Percentiles rank a stretch among this genome's conserved stretches.
Evolutionary conservation across 2,113 vertebrate genomes (phyloP).

Genomic region (Strix uralensis): DNA sequence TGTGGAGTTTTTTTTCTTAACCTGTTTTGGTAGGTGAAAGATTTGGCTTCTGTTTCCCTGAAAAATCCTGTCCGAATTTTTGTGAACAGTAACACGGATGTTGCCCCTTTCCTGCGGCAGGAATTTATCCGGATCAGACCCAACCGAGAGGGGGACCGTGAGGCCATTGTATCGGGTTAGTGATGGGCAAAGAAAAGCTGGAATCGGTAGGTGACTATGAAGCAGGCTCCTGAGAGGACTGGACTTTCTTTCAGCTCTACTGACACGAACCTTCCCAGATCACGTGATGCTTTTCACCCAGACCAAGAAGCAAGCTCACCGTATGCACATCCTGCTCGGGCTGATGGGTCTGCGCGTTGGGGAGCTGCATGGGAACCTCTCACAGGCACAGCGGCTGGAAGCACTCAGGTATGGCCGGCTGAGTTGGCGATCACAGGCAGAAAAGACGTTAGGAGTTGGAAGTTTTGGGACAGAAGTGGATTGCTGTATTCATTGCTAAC

Average conservation of each 20-base stretch:
- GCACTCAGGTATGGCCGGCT: constrained; percentile 80
- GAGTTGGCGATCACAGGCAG: too few relatives aligned
- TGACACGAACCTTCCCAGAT: constrained; percentile 93
- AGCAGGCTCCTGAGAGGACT: background rate
- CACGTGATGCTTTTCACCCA: constrained; percentile 98
- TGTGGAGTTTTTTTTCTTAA: background rate
- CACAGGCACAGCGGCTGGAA: constrained; percentile 92
- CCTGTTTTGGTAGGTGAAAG: constrained; percentile 84
- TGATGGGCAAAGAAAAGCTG: background rate
- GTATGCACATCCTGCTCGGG: constrained; percentile 94
- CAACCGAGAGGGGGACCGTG: constrained; percentile 90
- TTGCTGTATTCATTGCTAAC: background rate
- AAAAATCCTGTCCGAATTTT: constrained; percentile 91
- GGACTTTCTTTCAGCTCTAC: constrained; percentile 77
- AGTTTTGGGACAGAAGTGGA: background rate
- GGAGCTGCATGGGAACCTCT: constrained; percentile 94
- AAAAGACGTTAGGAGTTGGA: background rate
- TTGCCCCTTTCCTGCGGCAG: constrained; percentile 93
- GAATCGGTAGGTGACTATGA: background rate
- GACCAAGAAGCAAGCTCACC: constrained; percentile 97
- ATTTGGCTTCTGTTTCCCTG: constrained; percentile 92
- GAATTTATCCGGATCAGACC: constrained; percentile 93
- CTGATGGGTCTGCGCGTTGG: constrained; percentile 92
- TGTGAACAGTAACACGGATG: constrained; percentile 97
- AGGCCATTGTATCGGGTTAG: constrained; percentile 91